phyloP scores from a whole-genome alignment of 92 coral and sea anemone species.

The Epizoanthus stellaris region DNA sequence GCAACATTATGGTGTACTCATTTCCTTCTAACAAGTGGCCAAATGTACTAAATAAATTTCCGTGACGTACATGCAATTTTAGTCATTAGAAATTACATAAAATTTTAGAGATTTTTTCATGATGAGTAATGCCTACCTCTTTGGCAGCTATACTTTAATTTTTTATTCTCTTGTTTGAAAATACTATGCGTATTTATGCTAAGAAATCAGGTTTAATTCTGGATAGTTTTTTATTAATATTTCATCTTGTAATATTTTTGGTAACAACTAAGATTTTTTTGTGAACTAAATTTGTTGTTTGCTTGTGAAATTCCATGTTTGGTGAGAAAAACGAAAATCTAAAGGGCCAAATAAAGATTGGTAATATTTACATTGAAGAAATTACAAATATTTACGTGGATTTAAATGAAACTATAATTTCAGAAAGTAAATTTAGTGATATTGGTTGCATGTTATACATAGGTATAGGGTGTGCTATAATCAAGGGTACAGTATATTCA shows the following conservation, averaged over 20 bases:
- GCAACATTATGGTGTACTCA: background rate
- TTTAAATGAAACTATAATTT: slow-evolving; percentile 3
- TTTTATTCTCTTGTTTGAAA: background rate
- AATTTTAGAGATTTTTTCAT: background rate
- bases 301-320: background rate
- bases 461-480: slow-evolving; percentile 25
- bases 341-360: background rate
- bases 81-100: background rate
- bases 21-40: background rate
- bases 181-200: background rate
- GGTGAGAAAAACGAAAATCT: background rate
- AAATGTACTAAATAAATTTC: background rate
- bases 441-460: slow-evolving; percentile 11
- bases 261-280: background rate
- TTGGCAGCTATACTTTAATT: background rate
- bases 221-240: background rate
- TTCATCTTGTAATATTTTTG: background rate
- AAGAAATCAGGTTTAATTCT: background rate
- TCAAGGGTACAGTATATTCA: too few species aligned
- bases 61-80: background rate
- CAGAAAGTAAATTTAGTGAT: background rate
- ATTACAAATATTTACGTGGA: background rate
- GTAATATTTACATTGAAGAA: background rate
- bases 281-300: too few species aligned
- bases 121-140: background rate